Evolutionary conservation across 2,113 vertebrate genomes (phyloP).

Genomic region (Nesospiza acunhae): DNA sequence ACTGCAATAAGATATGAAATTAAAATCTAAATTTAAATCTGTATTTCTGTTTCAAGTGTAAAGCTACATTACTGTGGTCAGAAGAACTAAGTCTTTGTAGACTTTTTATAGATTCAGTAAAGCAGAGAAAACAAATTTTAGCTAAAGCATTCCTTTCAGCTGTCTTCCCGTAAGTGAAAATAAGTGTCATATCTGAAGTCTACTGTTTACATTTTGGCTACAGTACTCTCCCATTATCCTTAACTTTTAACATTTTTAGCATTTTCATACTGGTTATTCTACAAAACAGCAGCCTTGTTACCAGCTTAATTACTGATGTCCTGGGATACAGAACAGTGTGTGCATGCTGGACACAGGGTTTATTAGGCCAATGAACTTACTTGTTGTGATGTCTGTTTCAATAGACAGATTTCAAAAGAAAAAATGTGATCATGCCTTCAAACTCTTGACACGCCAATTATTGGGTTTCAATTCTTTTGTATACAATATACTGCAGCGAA

Average conservation of each 20-base stretch:
- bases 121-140: conserved; percentile 31
- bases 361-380: background rate
- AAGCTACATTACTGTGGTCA: background rate
- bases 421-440: conserved; percentile 2
- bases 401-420: conserved; percentile 9
- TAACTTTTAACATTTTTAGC: conserved; percentile 10
- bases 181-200: conserved; percentile 23
- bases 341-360: background rate
- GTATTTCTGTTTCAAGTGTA: conserved; percentile 20
- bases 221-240: conserved; percentile 31
- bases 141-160: conserved; percentile 2
- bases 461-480: conserved; percentile 65
- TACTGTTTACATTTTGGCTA: background rate
- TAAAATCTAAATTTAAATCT: conserved; percentile 65
- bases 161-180: conserved; percentile 44
- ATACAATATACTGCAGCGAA: conserved; percentile 41
- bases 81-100: conserved; percentile 1
- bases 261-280: background rate
- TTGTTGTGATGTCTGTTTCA: conserved; percentile 25
- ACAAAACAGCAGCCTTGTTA: background rate
- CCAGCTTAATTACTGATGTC: background rate
- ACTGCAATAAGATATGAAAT: conserved; percentile 59
- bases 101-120: conserved; percentile 36
- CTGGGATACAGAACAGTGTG: background rate
- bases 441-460: conserved; percentile 17